phyloP scores from a whole-genome alignment of 2,888 invertebrate species.

The Quadroppia sp. region DNA sequence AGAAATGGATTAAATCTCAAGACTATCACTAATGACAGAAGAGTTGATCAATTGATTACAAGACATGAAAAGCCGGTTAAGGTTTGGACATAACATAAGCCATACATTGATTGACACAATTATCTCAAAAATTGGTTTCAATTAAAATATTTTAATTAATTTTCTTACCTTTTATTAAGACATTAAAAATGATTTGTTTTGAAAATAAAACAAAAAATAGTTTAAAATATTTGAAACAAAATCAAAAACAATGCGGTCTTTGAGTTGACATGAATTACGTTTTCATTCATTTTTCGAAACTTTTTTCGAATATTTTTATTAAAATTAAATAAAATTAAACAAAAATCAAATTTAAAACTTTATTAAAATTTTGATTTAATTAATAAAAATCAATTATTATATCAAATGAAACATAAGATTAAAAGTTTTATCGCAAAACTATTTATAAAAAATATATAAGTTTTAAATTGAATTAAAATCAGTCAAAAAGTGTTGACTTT shows the following conservation, averaged over 20 bases:
- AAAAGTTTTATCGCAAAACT: conserved; percentile 10
- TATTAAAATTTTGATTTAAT: not conserved
- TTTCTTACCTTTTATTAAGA: not conserved
- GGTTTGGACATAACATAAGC: too few species aligned
- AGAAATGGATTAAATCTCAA: too few species aligned
- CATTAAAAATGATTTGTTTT: not conserved
- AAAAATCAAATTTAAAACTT: not conserved
- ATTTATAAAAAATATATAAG: not conserved
- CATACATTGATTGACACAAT: too few species aligned
- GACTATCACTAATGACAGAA: too few species aligned
- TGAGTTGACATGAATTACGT: not conserved
- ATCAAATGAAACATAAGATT: not conserved
- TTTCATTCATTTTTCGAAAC: not conserved
- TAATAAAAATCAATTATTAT: not conserved
- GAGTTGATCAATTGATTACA: too few species aligned
- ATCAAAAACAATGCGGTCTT: conserved; percentile 21
- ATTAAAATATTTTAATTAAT: too few species aligned
- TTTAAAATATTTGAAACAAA: not conserved
- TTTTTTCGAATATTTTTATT: not conserved
- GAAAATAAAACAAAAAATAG: too few species aligned
- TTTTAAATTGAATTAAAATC: not conserved
- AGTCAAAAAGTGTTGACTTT: not conserved
- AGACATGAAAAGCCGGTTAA: too few species aligned
- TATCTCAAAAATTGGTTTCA: too few species aligned
- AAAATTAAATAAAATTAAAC: not conserved